Conservation (phyloP, 2,888 invertebrate species). For the Colletes collaris region DNA sequence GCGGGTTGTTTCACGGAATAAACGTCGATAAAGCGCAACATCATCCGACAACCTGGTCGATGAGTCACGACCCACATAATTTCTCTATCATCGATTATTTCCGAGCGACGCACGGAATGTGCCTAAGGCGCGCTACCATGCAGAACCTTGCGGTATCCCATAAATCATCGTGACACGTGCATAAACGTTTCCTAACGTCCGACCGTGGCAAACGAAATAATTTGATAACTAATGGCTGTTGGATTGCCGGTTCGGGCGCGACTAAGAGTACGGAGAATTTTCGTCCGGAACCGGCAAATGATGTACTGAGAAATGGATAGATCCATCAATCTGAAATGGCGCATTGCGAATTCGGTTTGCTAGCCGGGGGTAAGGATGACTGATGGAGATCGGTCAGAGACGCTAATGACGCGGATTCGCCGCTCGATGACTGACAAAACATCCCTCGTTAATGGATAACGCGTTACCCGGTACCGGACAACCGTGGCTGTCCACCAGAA, state of each 20-base stretch:
- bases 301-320: conserved; percentile 64
- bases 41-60: conserved; percentile 1
- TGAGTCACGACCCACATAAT: conserved; percentile 34
- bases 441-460: conserved; percentile 67
- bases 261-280: conserved; percentile 55
- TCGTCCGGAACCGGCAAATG: conserved; percentile 53
- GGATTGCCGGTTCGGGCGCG: conserved; percentile 48
- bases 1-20: background rate
- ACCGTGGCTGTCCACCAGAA: conserved; percentile 24
- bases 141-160: conserved; percentile 39
- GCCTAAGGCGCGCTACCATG: conserved; percentile 36
- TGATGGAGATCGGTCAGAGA: conserved; percentile 72
- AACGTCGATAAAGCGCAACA: background rate
- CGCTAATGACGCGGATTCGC: conserved; percentile 72
- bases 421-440: conserved; percentile 64
- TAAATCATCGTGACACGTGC: conserved; percentile 69
- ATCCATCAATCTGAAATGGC: conserved; percentile 72
- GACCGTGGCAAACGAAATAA: conserved; percentile 64
- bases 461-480: conserved; percentile 48
- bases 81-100: conserved; percentile 48
- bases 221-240: conserved; percentile 68
- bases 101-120: conserved; percentile 13
- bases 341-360: conserved; percentile 71
- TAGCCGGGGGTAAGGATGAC: conserved; percentile 75
- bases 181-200: conserved; percentile 69